Evolutionary conservation across 2,113 vertebrate species (phyloP), one percentile per base, ranked within the genome.

Genomic region (Rhipidura dahli): DNA sequence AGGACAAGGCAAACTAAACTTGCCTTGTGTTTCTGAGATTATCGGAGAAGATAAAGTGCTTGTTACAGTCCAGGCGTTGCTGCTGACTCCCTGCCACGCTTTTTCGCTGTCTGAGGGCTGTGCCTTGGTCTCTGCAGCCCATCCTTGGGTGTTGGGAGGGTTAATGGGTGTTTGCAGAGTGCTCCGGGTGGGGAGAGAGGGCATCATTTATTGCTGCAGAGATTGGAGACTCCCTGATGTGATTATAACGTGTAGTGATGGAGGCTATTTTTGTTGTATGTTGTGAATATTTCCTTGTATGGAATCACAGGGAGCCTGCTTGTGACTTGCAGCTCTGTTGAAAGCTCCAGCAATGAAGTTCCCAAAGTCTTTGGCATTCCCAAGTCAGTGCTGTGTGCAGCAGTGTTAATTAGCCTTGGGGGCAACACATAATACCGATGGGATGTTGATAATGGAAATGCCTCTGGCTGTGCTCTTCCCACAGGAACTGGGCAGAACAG

Each of bases 211-310:
- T 64, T 84, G 64, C 83, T 78, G 89, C 73, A 50, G 94, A 69
- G 91, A 61, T 82, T 80, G 96, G 90, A 93, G 91, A 40, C 91
- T 97, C 94, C 93, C 93, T 50, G 87, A 47, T 95, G 95, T 79
- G 94, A 83, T 94, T 87, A 57, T 68, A 96, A 84, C 10, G 42
- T 96, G 95, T 85, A 63, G 91, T 53, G 84, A 94, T 91, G 94
- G 94, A 96, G 94, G 94, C 95, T 97, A 96, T 97, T 97, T 97
- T 96, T 94, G 11, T 86, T 95, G 70, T 85, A 35, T 77, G 84
- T 96, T 96, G 95, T 80, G 94, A 95, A 80, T 97, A 95, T 96
- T 96, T 66, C 95, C 96, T 95, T 97, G 93, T 97, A 96, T 96
- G 96, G 94, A 89, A 91, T 96, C 94, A 87, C 93, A 85, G 42